phyloP scores from a whole-genome alignment of 2,888 invertebrate genomes.

The Aromia moschata region DNA sequence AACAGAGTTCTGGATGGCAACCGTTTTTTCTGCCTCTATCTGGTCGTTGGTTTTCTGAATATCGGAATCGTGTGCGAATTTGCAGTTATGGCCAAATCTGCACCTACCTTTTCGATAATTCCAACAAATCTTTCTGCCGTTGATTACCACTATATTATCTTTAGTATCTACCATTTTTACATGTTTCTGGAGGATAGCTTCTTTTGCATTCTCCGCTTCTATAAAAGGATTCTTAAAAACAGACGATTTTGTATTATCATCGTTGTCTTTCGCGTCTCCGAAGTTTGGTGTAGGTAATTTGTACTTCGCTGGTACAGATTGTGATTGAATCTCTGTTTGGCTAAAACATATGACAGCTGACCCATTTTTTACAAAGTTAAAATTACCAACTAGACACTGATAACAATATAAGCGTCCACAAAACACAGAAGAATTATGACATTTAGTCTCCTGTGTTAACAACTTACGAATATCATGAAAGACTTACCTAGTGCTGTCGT shows the following conservation, averaged over 20 bases:
- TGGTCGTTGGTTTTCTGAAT: conserved; percentile 72
- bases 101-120: conserved; percentile 91
- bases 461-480: no score
- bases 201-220: conserved; percentile 86
- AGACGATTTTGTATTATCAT: conserved; percentile 66
- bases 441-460: no score
- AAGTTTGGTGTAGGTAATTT: conserved; percentile 74
- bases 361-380: conserved; percentile 56
- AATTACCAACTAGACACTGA: conserved; percentile 28
- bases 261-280: conserved; percentile 41
- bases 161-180: conserved; percentile 88
- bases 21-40: conserved; percentile 66
- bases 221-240: conserved; percentile 90
- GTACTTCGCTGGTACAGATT: conserved; percentile 29
- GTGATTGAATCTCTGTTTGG: conserved; percentile 43
- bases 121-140: conserved; percentile 92
- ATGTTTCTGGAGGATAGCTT: conserved; percentile 82
- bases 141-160: conserved; percentile 76
- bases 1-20: conserved; percentile 55
- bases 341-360: conserved; percentile 60
- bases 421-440: conserved; percentile 13
- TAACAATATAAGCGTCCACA: neutral
- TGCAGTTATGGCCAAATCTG: conserved; percentile 90
- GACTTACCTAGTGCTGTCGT: conserved; percentile 29
- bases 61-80: conserved; percentile 91